Evolutionary conservation across 2,797 vertebrate species (phyloP), one percentile per base, ranked within the genome.

Genomic region (Anabacerthia variegaticeps): DNA sequence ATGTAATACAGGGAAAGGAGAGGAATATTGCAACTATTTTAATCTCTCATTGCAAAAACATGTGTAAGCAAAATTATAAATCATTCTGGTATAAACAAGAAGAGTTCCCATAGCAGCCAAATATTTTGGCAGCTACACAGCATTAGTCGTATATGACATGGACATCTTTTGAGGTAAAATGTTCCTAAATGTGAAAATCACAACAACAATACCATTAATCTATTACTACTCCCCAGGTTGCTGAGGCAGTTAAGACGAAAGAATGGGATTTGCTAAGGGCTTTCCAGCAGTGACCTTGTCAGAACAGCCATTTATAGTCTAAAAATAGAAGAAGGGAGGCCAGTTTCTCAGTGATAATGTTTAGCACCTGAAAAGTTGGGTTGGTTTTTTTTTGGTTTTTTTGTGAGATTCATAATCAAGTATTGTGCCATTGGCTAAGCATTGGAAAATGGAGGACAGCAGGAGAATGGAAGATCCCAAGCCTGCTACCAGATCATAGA

Each of bases 81-180:
- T 89, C 65, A 84, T 21, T 32, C 63, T 85, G 54, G 7, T 84
- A 89, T 75, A 95, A 94, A 96, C 91, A 92, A 92, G 49, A 77
- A 43, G 72, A 44, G 66, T 97, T 97, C 15, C 92, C 92, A 93
- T 92, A 89, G 91, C 79, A 96, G 87, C 82, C 65, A 85, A 91
- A 86, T 94, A 93, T 81, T 94, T 95, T 96, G 92, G 91, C 85
- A 92, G 44, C 54, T 66, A 39, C 51, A 20, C 46, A 84, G 59
- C 66, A 69, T 92, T 89, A 55, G 43, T 86, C 2, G 4, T 84
- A 75, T 71, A 56, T 49, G 66, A 75, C 91, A 52, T 28, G 58
- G 66, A 84, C 43, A 56, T 87, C 44, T 74, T 91, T 72, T 91
- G 87, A 96, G 51, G 82, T 89, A 86, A 89, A 92, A 81, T 61